Base-by-base conservation (phyloP, 2,797 vertebrate genomes). In the Harpagifer antarcticus region DNA sequence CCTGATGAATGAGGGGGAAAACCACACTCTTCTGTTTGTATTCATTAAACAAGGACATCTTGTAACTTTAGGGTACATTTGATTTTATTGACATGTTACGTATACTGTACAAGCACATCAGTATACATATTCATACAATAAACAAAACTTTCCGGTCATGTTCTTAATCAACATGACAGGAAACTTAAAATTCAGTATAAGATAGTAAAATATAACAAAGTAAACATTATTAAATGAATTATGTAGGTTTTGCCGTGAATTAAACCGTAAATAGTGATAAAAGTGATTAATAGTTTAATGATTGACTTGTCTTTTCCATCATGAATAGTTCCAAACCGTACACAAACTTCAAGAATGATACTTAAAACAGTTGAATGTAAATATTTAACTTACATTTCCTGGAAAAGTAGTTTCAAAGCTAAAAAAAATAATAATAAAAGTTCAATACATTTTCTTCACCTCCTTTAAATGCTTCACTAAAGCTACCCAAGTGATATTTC, bases 401-500 rank as follows among this genome's bases (percentile, higher is more conserved):
- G 27, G 27, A 5, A 27, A 68, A 74, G 5, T 23, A 37, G 0
- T 11, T 43, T 55, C 1, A 63, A 48, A 67, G 14, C 1, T 33
- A 9, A 3, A 50, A 23, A 20, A 52, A 37, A 44, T n/a, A 23
- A 20, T 52, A 37, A 44, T n/a, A 44, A 6, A 53, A 40, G 53
- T 62, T 47, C 76, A 20, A 33, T 58, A 48, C 33, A 44, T 60
- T 31, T 74, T 9, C 16, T 27, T 47, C 1, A n/a, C 10, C 27
- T 68, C 5, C 17, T 23, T 48, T 10, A 31, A 23, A 33, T 3
- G 86, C 91, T 93, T 92, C 89, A 90, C 50, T 90, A 90, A 93
- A 93, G 90, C 89, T 90, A 92, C 86, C 9, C n/a, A 11, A 40
- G 52, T 66, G 4, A 64, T 78, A 76, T 6, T 48, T 45, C 65